phyloP scores from a whole-genome alignment of 1,140 invertebrate genomes.

The Prorops nasuta region DNA sequence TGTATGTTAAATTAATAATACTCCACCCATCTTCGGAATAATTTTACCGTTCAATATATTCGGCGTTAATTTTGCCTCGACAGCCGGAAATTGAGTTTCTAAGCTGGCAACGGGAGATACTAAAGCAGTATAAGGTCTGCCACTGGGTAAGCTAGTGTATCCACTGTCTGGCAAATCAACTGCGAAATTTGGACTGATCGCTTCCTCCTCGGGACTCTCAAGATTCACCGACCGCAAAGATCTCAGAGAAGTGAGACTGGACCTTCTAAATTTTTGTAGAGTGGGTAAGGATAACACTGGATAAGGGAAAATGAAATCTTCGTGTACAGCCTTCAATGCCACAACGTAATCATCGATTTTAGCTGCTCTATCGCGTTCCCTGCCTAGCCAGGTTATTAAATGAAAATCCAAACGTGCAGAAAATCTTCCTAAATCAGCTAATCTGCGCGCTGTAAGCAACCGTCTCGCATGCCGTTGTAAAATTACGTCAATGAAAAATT shows the following conservation, averaged over 20 bases:
- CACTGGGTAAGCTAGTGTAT: conserved; percentile 70
- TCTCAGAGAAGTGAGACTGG: conserved; percentile 40
- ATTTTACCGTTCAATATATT: conserved; percentile 49
- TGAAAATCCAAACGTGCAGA: conserved; percentile 90
- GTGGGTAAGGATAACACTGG: conserved; percentile 59
- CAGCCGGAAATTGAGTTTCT: conserved; percentile 50
- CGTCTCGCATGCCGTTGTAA: conserved; percentile 84
- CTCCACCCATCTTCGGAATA: not conserved
- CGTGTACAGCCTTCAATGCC: conserved; percentile 78
- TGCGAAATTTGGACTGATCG: conserved; percentile 32
- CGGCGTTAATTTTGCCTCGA: conserved; percentile 61
- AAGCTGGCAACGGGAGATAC: conserved; percentile 48
- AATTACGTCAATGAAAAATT: conserved; percentile 90
- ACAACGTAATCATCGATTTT: conserved; percentile 81
- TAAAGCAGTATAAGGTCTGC: conserved; percentile 45
- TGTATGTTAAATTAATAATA: not conserved
- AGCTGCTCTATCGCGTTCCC: conserved; percentile 74
- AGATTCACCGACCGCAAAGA: conserved; percentile 37
- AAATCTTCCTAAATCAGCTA: conserved; percentile 84
- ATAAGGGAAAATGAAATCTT: conserved; percentile 88
- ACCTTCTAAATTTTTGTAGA: conserved; percentile 40
- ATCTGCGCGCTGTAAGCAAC: conserved; percentile 71
- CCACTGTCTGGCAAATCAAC: conserved; percentile 65
- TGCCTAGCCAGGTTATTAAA: conserved; percentile 79
- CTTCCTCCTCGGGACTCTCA: conserved; percentile 40